These are phyloP conservation scores for Myotis pilosus DNA, from an alignment of 2,797 vertebrate genomes.

Conservation along the genomic window DNA sequence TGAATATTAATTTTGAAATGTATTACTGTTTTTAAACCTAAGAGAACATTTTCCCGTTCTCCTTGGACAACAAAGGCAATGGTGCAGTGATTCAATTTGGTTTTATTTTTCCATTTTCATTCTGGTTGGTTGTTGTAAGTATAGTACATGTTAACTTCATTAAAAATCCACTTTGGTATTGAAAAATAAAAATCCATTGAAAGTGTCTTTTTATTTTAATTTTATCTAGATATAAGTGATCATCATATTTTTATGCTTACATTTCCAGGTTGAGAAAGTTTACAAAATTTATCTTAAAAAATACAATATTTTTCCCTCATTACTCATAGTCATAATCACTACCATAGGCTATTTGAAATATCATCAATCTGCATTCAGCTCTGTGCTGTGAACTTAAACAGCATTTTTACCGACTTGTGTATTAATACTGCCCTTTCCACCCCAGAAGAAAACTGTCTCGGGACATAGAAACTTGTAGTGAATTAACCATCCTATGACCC, in stretches of 20 bases:
- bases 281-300: conserved; percentile 35
- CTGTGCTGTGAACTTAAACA: conserved; percentile 44
- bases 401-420: conserved; percentile 52
- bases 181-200: conserved; percentile 28
- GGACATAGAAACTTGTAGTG: not conserved
- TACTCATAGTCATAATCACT: conserved; percentile 42
- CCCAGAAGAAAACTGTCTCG: not conserved
- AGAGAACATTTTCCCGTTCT: conserved; percentile 26
- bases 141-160: conserved; percentile 39
- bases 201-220: not conserved
- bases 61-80: conserved; percentile 53
- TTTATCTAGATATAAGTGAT: not conserved
- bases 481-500: not conserved
- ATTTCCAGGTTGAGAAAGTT: conserved; percentile 45
- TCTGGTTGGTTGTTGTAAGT: conserved; percentile 36
- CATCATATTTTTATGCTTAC: conserved; percentile 36
- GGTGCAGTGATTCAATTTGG: conserved; percentile 13
- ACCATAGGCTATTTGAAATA: conserved; percentile 46
- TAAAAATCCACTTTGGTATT: not conserved
- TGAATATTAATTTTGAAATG: conserved; percentile 67
- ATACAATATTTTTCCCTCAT: conserved; percentile 1
- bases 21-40: conserved; percentile 51
- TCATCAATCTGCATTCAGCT: conserved; percentile 56
- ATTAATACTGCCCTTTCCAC: conserved; percentile 46
- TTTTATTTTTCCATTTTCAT: conserved; percentile 60